These are phyloP conservation scores for Leptobrachium ailaonicum DNA, from an alignment of 2,113 vertebrate species.

Conservation along the genomic window DNA sequence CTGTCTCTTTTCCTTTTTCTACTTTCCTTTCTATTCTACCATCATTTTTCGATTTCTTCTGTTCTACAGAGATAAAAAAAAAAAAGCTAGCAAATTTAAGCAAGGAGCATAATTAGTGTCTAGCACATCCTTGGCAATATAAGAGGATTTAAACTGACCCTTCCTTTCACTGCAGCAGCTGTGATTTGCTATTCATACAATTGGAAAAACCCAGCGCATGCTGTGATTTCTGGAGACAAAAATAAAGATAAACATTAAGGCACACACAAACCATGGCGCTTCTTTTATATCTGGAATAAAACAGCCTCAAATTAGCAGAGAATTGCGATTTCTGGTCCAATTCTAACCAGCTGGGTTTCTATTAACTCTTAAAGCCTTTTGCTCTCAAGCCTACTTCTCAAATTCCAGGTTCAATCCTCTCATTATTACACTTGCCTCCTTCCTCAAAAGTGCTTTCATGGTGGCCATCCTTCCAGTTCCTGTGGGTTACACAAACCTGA, in stretches of 20 bases:
- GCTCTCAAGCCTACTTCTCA: too few relatives aligned
- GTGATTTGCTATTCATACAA: slow-evolving; percentile 2
- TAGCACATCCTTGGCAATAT: not conserved
- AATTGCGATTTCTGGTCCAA: too few relatives aligned
- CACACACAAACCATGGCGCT: not conserved
- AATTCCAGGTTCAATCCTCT: too few relatives aligned
- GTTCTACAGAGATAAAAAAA: not conserved
- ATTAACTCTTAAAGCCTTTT: too few relatives aligned
- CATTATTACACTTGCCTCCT: too few relatives aligned
- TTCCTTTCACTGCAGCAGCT: slow-evolving; percentile 17
- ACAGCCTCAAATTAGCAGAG: not conserved
- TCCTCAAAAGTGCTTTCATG: too few relatives aligned
- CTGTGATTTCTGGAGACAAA: not conserved
- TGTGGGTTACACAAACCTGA: too few relatives aligned
- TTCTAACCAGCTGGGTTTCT: too few relatives aligned
- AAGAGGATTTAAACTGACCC: not conserved
- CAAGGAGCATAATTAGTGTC: slow-evolving; percentile 4
- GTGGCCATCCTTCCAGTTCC: too few relatives aligned
- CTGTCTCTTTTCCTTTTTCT: not conserved
- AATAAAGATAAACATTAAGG: not conserved
- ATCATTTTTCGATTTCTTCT: not conserved
- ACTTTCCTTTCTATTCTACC: not conserved
- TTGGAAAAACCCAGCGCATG: not conserved
- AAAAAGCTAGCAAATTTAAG: not conserved
- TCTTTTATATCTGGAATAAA: not conserved